A percentile compares a stretch with the other conserved stretches of the same genome.
Conservation (phyloP, 2,797 vertebrate genomes). For the Chloroceryle inda region DNA sequence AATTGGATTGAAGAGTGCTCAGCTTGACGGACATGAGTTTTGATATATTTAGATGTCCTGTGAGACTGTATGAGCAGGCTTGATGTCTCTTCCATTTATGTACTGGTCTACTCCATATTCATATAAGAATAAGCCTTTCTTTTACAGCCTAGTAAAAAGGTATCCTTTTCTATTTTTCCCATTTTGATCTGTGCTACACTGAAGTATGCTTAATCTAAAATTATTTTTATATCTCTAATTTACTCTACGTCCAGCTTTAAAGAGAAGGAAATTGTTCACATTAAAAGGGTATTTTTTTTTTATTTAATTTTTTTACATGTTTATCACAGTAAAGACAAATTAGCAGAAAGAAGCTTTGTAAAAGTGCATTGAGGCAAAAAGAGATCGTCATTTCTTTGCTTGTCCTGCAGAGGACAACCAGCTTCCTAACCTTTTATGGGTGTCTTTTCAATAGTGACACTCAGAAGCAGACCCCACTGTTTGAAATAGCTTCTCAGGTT, state of each 20-base stretch:
- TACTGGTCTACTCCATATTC: background rate
- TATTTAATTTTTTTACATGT: rapidly evolving
- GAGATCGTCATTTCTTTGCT: background rate
- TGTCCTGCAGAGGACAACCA: background rate
- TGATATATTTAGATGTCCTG: background rate
- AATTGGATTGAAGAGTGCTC: background rate
- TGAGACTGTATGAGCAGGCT: background rate
- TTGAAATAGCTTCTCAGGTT: background rate
- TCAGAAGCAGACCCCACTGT: background rate
- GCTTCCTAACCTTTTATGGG: background rate
- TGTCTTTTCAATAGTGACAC: background rate
- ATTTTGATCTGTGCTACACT: background rate
- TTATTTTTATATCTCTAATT: background rate
- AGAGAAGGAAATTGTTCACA: background rate
- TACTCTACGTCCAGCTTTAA: background rate
- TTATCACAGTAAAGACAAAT: background rate
- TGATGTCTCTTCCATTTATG: background rate
- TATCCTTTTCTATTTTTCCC: background rate
- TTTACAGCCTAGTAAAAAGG: background rate
- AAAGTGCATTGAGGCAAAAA: background rate
- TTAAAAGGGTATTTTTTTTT: background rate
- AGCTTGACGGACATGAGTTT: background rate
- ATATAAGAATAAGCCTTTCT: background rate
- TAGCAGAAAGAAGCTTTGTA: background rate
- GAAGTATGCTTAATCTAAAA: background rate